Evolutionary conservation across 2,888 invertebrate genomes (phyloP).

Genomic region (Ecliptopera silaceata): DNA sequence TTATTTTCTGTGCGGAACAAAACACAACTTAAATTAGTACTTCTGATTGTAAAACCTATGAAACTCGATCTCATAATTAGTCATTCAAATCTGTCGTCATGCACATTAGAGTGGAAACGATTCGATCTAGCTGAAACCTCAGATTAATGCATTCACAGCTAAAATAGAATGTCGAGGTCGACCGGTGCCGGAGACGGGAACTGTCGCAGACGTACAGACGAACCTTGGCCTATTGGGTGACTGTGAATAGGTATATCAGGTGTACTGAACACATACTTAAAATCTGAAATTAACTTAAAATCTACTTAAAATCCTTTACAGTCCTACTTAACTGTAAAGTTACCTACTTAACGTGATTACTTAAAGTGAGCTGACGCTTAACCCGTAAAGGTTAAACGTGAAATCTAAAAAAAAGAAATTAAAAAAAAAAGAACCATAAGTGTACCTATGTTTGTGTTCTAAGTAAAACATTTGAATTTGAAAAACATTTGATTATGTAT

Average conservation of each 20-base stretch:
- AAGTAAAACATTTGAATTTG: too few relatives aligned
- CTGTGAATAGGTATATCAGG: conserved; percentile 27
- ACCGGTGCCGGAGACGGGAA: conserved; percentile 33
- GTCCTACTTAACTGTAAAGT: too few relatives aligned
- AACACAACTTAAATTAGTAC: not conserved
- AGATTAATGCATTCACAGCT: conserved; percentile 32
- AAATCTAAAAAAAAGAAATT: too few relatives aligned
- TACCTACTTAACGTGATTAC: too few relatives aligned
- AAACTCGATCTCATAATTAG: conserved; percentile 28
- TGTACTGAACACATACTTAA: conserved; percentile 11
- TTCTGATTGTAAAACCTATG: conserved; percentile 8
- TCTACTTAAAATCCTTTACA: too few relatives aligned
- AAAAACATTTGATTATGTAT: too few relatives aligned
- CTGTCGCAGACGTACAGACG: conserved; percentile 28
- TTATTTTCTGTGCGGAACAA: too few relatives aligned
- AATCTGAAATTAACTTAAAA: too few relatives aligned
- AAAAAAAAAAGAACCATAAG: too few relatives aligned
- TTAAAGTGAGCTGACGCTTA: too few relatives aligned
- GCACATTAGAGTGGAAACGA: conserved; percentile 33
- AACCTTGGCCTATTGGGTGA: conserved; percentile 40
- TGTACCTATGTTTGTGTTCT: too few relatives aligned
- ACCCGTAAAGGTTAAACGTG: too few relatives aligned
- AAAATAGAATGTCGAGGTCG: conserved; percentile 43
- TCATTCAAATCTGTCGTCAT: conserved; percentile 34
- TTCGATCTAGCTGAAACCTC: conserved; percentile 32